Percentiles rank a stretch among this genome's conserved stretches.
phyloP scores from a whole-genome alignment of 2,888 invertebrate species.

The Mantis religiosa region DNA sequence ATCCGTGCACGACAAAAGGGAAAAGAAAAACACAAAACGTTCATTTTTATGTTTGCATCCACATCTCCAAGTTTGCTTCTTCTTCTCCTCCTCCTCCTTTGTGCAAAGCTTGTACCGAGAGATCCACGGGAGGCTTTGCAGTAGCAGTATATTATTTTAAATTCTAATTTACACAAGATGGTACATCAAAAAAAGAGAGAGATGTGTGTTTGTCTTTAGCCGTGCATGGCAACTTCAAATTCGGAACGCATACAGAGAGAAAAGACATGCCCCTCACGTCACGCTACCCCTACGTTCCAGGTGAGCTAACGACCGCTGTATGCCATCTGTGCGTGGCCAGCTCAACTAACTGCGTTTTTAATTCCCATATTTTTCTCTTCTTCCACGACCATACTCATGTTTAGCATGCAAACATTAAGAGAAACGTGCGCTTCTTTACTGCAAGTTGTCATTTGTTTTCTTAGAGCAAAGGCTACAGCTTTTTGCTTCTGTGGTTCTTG shows the following conservation, averaged over 20 bases:
- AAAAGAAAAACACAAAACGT: neutral
- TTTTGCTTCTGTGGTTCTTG: too few relatives aligned
- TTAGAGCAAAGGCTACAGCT: too few relatives aligned
- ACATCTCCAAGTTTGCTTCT: neutral
- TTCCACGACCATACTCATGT: neutral
- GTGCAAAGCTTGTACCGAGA: neutral
- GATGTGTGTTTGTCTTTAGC: neutral
- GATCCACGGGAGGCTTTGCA: neutral
- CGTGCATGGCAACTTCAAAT: neutral
- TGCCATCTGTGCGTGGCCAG: neutral
- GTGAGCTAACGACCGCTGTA: neutral
- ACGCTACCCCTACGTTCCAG: neutral
- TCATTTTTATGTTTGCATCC: neutral
- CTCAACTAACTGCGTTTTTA: neutral
- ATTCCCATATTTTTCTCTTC: neutral
- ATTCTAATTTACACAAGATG: neutral
- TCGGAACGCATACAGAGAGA: neutral
- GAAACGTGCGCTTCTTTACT: too few relatives aligned
- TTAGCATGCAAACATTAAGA: too few relatives aligned
- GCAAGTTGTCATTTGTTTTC: too few relatives aligned
- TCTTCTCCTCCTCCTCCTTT: neutral
- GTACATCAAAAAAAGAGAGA: neutral
- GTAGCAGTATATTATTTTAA: neutral
- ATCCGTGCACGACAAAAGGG: neutral
- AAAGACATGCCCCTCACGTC: neutral